Evolutionary conservation across 1,140 invertebrate genomes (phyloP).

Genomic region (Elymnias hypermnestra): DNA sequence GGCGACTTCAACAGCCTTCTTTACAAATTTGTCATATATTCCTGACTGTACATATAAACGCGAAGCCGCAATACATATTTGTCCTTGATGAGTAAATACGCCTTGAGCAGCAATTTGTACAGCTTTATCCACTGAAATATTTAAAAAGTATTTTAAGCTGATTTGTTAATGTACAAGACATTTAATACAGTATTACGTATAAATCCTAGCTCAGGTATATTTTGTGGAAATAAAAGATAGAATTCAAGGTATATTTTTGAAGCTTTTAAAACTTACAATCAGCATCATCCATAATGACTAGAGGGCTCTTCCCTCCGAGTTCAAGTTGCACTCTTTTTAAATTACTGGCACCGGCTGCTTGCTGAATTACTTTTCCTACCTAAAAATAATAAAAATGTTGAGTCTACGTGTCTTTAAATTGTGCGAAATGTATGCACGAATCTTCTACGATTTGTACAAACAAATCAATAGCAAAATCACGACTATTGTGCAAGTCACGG

Average conservation of each 20-base stretch:
- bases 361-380: constrained; percentile 83
- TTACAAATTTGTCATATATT: constrained; percentile 93
- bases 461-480: too few species aligned
- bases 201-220: too few species aligned
- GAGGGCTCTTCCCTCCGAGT: constrained; percentile 85
- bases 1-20: constrained; percentile 81
- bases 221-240: too few species aligned
- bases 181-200: too few species aligned
- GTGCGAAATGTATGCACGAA: too few species aligned
- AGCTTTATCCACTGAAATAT: constrained; percentile 85
- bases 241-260: too few species aligned
- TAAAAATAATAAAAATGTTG: too few species aligned
- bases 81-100: constrained; percentile 92
- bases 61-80: too few species aligned
- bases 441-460: too few species aligned
- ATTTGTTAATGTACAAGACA: too few species aligned
- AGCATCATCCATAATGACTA: constrained; percentile 83
- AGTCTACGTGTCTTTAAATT: too few species aligned
- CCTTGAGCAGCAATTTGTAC: constrained; percentile 86
- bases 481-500: too few species aligned
- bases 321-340: constrained; percentile 84
- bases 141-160: not conserved
- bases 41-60: constrained; percentile 91
- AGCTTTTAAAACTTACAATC: constrained; percentile 82
- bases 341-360: constrained; percentile 80